Evolutionary conservation across 1,140 invertebrate genomes (phyloP).

Genomic region (Tetraneura akinire): DNA sequence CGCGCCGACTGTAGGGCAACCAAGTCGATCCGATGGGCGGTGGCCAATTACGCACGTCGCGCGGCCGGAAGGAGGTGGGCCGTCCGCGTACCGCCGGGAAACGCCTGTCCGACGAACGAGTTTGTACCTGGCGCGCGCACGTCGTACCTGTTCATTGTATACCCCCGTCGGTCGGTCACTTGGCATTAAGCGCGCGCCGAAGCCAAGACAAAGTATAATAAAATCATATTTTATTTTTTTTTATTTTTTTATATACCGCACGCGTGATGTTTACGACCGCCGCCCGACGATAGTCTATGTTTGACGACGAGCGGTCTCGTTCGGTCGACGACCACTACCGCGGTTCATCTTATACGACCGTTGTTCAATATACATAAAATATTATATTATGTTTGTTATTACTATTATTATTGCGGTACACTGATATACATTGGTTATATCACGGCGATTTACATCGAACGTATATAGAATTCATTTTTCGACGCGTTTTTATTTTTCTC

Average conservation of each 20-base stretch:
- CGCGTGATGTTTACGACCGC: not conserved
- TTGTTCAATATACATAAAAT: not conserved
- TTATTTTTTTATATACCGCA: too few species aligned
- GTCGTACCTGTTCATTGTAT: not conserved
- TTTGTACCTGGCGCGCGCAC: not conserved
- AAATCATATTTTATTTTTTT: too few species aligned
- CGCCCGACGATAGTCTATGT: slow-evolving; percentile 11
- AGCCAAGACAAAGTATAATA: too few species aligned
- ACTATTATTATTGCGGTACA: too few species aligned
- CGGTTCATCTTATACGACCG: not conserved
- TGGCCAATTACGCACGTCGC: not conserved
- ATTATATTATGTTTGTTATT: too few species aligned
- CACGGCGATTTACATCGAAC: too few species aligned
- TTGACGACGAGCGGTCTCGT: slow-evolving; percentile 33
- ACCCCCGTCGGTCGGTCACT: too few species aligned
- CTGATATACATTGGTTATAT: too few species aligned
- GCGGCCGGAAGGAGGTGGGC: not conserved
- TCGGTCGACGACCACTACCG: slow-evolving; percentile 17
- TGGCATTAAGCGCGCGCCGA: not conserved
- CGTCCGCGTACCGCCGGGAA: not conserved
- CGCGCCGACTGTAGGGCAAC: not conserved
- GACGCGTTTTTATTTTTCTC: too few species aligned
- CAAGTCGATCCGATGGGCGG: not conserved
- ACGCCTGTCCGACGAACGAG: not conserved
- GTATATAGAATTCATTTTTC: too few species aligned